phyloP scores from a whole-genome alignment of 2,113 vertebrate species.

The Epinephelus cyanopodus region DNA sequence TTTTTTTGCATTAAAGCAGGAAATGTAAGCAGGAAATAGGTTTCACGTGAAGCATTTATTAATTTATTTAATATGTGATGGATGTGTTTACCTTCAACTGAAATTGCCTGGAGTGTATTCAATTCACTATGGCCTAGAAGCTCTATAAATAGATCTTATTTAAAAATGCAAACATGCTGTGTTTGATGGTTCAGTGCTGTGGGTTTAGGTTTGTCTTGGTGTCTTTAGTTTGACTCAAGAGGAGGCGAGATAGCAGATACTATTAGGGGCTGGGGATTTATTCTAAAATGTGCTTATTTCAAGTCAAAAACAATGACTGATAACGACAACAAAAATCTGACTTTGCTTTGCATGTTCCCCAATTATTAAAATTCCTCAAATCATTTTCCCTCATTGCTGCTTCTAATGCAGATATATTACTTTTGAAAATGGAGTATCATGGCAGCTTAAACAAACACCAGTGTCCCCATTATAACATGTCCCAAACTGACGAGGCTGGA shows the following conservation, averaged over 20 bases:
- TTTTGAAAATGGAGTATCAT: background rate
- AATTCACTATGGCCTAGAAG: constrained; percentile 46
- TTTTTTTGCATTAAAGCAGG: constrained; percentile 55
- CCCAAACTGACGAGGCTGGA: background rate
- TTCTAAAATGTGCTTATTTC: background rate
- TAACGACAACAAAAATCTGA: background rate
- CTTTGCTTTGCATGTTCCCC: too few species aligned
- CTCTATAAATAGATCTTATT: constrained; percentile 56
- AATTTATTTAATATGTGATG: constrained; percentile 78
- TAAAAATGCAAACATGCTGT: constrained; percentile 46
- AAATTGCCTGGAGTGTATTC: constrained; percentile 66
- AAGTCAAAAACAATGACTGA: background rate
- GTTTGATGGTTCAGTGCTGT: constrained; percentile 43
- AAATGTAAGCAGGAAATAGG: constrained; percentile 54
- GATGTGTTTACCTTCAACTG: constrained; percentile 79
- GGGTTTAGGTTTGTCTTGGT: constrained; percentile 24
- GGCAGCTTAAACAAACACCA: background rate
- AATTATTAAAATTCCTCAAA: too few species aligned
- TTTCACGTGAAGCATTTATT: constrained; percentile 57
- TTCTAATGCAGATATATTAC: background rate
- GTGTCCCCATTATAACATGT: background rate
- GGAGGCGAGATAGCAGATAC: background rate
- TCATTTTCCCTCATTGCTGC: background rate
- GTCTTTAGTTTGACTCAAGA: constrained; percentile 16
- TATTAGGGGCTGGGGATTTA: background rate